Evolutionary conservation across 2,888 invertebrate species (phyloP), one percentile per base, ranked within the genome.

Genomic region (Congeria kusceri): DNA sequence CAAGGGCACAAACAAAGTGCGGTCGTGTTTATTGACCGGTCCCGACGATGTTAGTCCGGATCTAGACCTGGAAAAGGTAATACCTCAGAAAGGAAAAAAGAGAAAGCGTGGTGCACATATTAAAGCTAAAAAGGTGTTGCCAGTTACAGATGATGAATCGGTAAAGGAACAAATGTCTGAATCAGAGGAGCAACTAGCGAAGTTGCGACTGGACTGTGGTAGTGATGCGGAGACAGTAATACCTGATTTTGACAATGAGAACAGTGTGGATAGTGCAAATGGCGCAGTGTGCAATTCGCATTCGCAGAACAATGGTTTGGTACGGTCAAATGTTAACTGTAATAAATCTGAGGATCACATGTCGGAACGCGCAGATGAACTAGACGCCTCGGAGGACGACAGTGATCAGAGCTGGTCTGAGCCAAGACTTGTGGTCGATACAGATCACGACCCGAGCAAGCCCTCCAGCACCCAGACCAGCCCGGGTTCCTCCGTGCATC

Each of bases 141-240:
- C 57, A 15, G 69, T 63, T 23, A 53, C 58, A 3, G 70, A 73
- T 9, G 79, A 83, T 29, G 74, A 71, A 56, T 78, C 74, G 18
- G 83, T 83, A 1, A 63, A 74, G 57, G 83, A 83, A 27, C 79
- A 79, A 3, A 77, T 83, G 74, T 83, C 83, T 7, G 79, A 83
- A 29, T 83, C 83, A 2, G 83, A 83, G 39, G 83, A 83, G 57
- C 79, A 80, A 25, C 62, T 83, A 20, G 83, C 83, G 23, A 83
- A 79, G 59, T 49, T 83, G 39, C 74, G 68, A 7, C 68, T 83
- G 13, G 66, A 80, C 59, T 63, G 79, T 71, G 49, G 64, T 27
- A 59, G 56, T 27, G 79, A 80, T 32, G 67, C 15, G 15, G 64
- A 49, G 20, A 49, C 46, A 29, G 20, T 39, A 20, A 63, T 25